Conservation (phyloP, 2,888 invertebrate genomes). For the Acanthosepion lycidas region DNA sequence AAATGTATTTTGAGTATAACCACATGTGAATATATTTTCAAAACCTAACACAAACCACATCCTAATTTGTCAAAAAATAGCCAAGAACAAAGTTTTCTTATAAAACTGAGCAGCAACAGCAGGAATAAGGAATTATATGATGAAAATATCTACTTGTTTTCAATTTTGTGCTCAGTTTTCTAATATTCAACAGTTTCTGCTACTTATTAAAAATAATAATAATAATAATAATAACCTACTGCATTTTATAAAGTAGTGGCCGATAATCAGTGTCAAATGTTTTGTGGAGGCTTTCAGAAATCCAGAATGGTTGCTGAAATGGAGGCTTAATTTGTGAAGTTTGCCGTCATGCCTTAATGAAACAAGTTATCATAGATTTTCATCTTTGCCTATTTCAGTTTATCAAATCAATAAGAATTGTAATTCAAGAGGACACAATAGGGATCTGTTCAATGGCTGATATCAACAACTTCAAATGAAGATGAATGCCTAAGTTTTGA, state of each 20-base stretch:
- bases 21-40: not conserved
- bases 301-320: not conserved
- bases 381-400: not conserved
- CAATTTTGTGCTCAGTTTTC: not conserved
- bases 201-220: too few species aligned
- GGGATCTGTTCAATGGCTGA: not conserved
- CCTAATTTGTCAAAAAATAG: not conserved
- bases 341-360: not conserved
- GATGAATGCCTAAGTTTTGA: not conserved
- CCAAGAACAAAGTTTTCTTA: not conserved
- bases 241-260: not conserved
- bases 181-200: too few species aligned
- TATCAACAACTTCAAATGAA: not conserved
- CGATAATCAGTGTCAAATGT: not conserved
- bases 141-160: not conserved
- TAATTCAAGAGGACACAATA: not conserved
- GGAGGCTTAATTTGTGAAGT: not conserved
- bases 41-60: not conserved
- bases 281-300: not conserved
- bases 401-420: not conserved
- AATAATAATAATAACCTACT: too few species aligned
- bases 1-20: not conserved
- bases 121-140: not conserved
- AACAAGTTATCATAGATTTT: not conserved
- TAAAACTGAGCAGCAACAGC: not conserved